phyloP scores from a whole-genome alignment of 1,140 invertebrate genomes.

The Metaphire vulgaris region DNA sequence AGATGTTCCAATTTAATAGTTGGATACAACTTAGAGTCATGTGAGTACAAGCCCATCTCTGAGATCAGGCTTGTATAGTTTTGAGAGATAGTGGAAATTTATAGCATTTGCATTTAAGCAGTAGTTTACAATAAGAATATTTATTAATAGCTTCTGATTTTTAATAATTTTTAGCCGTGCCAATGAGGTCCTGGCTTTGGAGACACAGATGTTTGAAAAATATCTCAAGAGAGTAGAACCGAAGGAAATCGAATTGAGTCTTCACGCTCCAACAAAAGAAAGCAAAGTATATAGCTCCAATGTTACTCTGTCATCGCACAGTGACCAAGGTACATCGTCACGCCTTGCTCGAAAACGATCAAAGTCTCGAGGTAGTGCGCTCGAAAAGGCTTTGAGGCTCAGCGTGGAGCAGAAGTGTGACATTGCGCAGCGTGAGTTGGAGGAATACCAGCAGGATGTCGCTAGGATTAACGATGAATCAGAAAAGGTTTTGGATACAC shows the following conservation, averaged over 20 bases:
- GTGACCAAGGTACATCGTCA: background rate
- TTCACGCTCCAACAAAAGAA: slow-evolving; percentile 10
- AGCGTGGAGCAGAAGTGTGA: slow-evolving; percentile 52
- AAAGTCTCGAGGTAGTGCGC: slow-evolving; percentile 42
- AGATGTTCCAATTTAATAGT: too few relatives aligned
- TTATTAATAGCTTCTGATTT: too few relatives aligned
- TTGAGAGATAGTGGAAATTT: too few relatives aligned
- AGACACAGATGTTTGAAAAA: slow-evolving; percentile 53
- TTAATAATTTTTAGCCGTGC: too few relatives aligned
- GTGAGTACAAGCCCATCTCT: too few relatives aligned
- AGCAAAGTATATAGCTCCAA: background rate
- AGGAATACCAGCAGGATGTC: slow-evolving; percentile 48
- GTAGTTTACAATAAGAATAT: too few relatives aligned
- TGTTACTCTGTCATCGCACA: background rate
- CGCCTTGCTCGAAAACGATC: slow-evolving; percentile 42
- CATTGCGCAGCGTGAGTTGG: slow-evolving; percentile 51
- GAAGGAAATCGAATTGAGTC: slow-evolving; percentile 33
- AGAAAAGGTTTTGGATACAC: slow-evolving; percentile 50
- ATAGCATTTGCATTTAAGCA: too few relatives aligned
- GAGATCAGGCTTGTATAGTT: too few relatives aligned
- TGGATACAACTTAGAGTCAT: too few relatives aligned
- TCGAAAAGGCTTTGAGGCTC: slow-evolving; percentile 44
- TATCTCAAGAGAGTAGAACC: slow-evolving; percentile 48
- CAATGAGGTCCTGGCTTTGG: slow-evolving; percentile 48
- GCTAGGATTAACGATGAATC: slow-evolving; percentile 46